These are phyloP conservation scores for Hypocryptadius cinnamomeus DNA, from an alignment of 2,113 vertebrate genomes.

Conservation along the genomic window DNA sequence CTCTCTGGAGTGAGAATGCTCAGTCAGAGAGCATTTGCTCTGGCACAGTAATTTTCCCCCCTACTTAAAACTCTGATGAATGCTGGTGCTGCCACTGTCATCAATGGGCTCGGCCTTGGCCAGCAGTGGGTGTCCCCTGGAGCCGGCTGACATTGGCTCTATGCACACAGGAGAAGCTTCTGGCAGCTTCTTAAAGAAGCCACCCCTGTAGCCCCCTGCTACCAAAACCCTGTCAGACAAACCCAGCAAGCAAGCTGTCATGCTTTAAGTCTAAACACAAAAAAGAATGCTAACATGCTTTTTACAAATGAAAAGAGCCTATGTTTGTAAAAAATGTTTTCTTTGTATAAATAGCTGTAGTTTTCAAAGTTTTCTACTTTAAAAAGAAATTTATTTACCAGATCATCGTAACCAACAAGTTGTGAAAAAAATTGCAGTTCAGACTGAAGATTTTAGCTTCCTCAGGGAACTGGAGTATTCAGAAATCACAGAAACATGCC, in stretches of 20 bases:
- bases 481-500: neutral
- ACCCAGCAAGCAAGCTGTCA: neutral
- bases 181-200: neutral
- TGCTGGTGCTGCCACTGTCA: neutral
- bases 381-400: neutral
- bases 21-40: neutral
- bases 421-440: neutral
- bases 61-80: neutral
- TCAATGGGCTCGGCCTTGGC: neutral
- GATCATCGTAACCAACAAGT: neutral
- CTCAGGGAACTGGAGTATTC: neutral
- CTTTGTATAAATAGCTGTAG: neutral
- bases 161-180: neutral
- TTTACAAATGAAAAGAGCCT: neutral
- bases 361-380: neutral
- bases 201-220: neutral
- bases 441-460: neutral
- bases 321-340: neutral
- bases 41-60: neutral
- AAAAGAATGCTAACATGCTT: neutral
- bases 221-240: neutral
- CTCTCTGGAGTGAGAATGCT: neutral
- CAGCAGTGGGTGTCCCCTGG: rapidly evolving
- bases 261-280: neutral
- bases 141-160: neutral